Percentiles rank a stretch among this genome's conserved stretches.
These are phyloP conservation scores for Rhombomys opimus DNA, from an alignment of 2,113 vertebrate genomes.

Conservation along the genomic window DNA sequence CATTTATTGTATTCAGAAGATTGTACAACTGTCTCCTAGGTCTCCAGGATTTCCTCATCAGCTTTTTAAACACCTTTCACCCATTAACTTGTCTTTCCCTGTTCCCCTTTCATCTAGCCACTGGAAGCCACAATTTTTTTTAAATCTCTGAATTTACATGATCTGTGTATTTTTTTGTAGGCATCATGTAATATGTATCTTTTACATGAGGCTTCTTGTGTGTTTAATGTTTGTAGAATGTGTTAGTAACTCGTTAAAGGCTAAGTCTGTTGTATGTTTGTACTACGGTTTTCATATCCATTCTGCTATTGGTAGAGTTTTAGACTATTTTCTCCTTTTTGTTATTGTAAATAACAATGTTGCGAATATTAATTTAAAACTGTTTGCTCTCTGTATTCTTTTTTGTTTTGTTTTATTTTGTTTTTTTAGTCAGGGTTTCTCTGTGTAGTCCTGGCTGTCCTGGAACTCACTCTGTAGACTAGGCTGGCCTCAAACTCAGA, in stretches of 20 bases:
- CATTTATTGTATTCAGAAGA: not conserved
- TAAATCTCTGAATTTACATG: not conserved
- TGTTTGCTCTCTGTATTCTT: conserved; percentile 15
- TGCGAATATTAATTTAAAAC: not conserved
- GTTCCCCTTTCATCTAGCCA: not conserved
- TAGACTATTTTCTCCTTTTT: not conserved
- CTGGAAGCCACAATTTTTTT: not conserved
- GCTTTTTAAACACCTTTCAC: not conserved
- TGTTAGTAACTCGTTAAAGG: not conserved
- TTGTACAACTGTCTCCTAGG: not conserved
- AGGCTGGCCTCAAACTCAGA: not conserved
- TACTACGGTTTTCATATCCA: not conserved
- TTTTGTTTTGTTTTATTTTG: too few relatives aligned
- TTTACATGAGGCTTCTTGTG: conserved; percentile 13
- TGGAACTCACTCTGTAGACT: too few relatives aligned
- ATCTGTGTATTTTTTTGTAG: not conserved
- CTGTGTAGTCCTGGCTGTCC: too few relatives aligned
- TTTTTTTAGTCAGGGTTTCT: too few relatives aligned
- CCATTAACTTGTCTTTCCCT: not conserved
- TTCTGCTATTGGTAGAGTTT: not conserved
- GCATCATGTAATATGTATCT: not conserved
- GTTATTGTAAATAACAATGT: not conserved
- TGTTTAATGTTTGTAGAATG: not conserved
- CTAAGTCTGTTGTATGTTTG: not conserved
- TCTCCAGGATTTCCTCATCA: conserved; percentile 26